These are phyloP conservation scores for Fabriciana adippe DNA, from an alignment of 2,888 invertebrate genomes.

Conservation along the genomic window DNA sequence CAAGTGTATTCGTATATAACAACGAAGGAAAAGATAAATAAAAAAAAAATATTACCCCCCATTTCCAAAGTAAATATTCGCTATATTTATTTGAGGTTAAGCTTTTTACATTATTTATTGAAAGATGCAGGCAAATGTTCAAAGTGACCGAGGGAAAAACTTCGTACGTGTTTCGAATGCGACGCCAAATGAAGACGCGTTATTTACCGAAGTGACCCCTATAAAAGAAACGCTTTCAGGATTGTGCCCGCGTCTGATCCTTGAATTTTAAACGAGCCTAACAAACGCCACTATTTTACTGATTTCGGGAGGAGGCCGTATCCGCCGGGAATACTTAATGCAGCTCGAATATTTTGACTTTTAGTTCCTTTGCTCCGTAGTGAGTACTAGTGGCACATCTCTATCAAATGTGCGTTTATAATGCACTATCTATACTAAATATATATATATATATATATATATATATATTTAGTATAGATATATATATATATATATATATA, in stretches of 20 bases:
- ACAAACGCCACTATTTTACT: constrained; percentile 56
- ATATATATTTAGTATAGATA: too few relatives aligned
- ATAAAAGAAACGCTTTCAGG: constrained; percentile 64
- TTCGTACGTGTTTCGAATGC: constrained; percentile 37
- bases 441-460: too few relatives aligned
- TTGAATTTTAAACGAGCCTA: constrained; percentile 68
- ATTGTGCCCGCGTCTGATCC: constrained; percentile 57
- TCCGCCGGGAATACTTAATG: constrained; percentile 44
- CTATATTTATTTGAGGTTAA: too few relatives aligned
- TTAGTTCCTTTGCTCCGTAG: neutral
- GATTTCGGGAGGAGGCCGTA: constrained; percentile 49
- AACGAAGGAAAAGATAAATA: too few relatives aligned
- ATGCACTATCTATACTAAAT: too few relatives aligned
- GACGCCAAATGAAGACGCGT: constrained; percentile 58
- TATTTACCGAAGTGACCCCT: constrained; percentile 72
- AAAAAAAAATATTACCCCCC: too few relatives aligned
- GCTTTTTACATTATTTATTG: constrained; percentile 10
- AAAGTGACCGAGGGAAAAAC: constrained; percentile 30
- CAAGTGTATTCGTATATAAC: too few relatives aligned
- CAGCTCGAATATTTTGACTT: constrained; percentile 14
- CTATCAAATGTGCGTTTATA: too few relatives aligned
- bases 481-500: too few relatives aligned
- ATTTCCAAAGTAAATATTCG: too few relatives aligned
- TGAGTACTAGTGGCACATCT: too few relatives aligned
- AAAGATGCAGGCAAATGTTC: constrained; percentile 31